Evolutionary conservation across 2,113 vertebrate species (phyloP).

Genomic region (Theristicus caerulescens): DNA sequence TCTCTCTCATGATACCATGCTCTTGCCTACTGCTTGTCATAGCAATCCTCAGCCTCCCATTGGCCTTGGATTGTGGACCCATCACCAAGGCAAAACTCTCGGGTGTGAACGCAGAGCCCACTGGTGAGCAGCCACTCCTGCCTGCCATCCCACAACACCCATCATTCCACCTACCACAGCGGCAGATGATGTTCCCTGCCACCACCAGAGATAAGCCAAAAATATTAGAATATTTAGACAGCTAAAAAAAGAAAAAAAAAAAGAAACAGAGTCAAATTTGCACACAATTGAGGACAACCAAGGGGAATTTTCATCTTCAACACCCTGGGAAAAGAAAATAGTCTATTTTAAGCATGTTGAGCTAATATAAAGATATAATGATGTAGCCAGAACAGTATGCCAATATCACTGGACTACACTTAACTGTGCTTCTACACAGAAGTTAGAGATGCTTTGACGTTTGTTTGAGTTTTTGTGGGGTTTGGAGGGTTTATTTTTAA

Average conservation of each 20-base stretch:
- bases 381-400: not conserved
- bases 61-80: not conserved
- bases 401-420: accelerated
- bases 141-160: accelerated
- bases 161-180: not conserved
- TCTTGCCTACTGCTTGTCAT: not conserved
- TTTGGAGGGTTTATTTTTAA: not conserved
- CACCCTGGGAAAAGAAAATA: not conserved
- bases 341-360: not conserved
- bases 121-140: not conserved
- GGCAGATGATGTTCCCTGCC: not conserved
- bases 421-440: not conserved
- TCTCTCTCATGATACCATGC: not conserved
- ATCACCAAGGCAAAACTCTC: not conserved
- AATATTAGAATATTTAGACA: not conserved
- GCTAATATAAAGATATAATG: not conserved
- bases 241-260: not conserved
- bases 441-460: not conserved
- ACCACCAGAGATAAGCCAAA: not conserved
- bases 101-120: not conserved
- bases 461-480: not conserved
- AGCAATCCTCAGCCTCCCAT: not conserved
- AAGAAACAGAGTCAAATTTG: not conserved
- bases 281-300: not conserved
- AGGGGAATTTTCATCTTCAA: not conserved